Conservation (phyloP, 2,113 vertebrate species). For the Peromyscus leucopus region DNA sequence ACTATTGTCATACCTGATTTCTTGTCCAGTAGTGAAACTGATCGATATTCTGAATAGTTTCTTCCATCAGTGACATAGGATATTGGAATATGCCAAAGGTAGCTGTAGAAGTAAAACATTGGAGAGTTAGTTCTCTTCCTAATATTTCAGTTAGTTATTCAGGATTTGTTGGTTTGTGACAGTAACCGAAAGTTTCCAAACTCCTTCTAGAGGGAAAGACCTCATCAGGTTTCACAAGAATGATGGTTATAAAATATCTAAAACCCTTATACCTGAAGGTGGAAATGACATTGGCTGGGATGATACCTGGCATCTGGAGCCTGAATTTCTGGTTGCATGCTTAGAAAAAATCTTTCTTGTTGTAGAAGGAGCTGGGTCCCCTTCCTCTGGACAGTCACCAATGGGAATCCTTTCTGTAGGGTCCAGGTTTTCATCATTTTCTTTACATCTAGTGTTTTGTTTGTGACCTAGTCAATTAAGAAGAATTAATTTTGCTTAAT, state of each 20-base stretch:
- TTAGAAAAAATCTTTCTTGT: slow-evolving; percentile 93
- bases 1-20: slow-evolving; percentile 89
- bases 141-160: slow-evolving; percentile 27
- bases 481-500: slow-evolving; percentile 60
- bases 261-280: background rate
- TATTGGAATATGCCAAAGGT: slow-evolving; percentile 95
- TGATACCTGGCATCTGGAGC: slow-evolving; percentile 87
- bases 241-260: slow-evolving; percentile 29
- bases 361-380: slow-evolving; percentile 89
- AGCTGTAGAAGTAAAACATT: slow-evolving; percentile 84
- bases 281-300: background rate
- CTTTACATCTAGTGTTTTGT: slow-evolving; percentile 89
- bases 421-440: slow-evolving; percentile 97
- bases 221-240: slow-evolving; percentile 31
- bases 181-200: slow-evolving; percentile 53
- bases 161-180: background rate
- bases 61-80: slow-evolving; percentile 92
- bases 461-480: slow-evolving; percentile 86
- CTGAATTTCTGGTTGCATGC: slow-evolving; percentile 86
- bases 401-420: slow-evolving; percentile 95
- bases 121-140: slow-evolving; percentile 24
- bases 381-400: slow-evolving; percentile 92
- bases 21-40: slow-evolving; percentile 89
- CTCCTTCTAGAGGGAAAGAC: background rate
- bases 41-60: slow-evolving; percentile 86